A percentile compares a stretch with the other conserved stretches of the same genome.
phyloP scores from a whole-genome alignment of 2,888 invertebrate species.

The Rhodophaea formosa region DNA sequence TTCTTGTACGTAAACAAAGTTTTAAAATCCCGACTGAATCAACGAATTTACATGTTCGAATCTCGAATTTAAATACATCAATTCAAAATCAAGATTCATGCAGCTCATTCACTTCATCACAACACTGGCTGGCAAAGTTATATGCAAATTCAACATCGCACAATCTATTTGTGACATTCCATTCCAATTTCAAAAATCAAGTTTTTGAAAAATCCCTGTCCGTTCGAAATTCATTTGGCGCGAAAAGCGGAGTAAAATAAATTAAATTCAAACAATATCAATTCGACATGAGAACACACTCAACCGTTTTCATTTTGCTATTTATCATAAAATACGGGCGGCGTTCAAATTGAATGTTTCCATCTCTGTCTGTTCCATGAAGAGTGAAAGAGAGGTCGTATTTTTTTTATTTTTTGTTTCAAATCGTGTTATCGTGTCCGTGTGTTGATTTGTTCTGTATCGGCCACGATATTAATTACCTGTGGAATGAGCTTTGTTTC shows the following conservation, averaged over 20 bases:
- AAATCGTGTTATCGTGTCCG: constrained; percentile 60
- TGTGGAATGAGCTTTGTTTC: constrained; percentile 67
- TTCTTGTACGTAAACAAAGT: too few species aligned
- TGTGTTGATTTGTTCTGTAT: constrained; percentile 69
- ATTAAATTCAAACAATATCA: constrained; percentile 71
- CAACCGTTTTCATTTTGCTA: constrained; percentile 59
- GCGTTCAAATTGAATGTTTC: constrained; percentile 55
- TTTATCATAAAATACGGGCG: constrained; percentile 72
- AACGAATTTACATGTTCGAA: background rate
- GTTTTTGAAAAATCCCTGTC: constrained; percentile 20
- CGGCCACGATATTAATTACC: constrained; percentile 71
- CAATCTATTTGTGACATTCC: constrained; percentile 14
- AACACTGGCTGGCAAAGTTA: constrained; percentile 11
- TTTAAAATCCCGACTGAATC: background rate
- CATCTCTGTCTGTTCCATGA: constrained; percentile 40
- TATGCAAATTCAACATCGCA: too few species aligned
- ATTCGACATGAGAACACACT: constrained; percentile 73
- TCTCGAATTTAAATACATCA: constrained; percentile 1
- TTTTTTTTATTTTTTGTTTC: constrained; percentile 54
- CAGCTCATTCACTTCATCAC: background rate
- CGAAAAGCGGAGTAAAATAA: constrained; percentile 43
- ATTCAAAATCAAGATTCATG: background rate
- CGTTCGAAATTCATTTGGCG: constrained; percentile 52
- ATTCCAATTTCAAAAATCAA: constrained; percentile 22
- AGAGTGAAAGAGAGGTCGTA: constrained; percentile 39